These are phyloP conservation scores for Drosophila melanica DNA, from an alignment of 1,140 invertebrate species.

Conservation along the genomic window DNA sequence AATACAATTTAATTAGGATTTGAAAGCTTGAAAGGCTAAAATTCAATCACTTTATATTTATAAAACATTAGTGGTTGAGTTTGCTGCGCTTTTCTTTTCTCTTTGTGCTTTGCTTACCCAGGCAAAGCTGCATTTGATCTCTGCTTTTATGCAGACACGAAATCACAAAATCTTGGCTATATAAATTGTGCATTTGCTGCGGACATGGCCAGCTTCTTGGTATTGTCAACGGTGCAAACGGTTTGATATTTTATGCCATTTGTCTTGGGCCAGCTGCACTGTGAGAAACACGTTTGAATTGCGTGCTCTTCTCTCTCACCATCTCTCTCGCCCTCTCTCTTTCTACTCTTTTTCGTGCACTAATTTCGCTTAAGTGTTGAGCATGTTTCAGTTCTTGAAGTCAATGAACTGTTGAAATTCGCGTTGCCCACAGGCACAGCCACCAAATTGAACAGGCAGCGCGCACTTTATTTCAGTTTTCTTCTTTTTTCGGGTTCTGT, in stretches of 20 bases:
- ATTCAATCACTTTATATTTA: not conserved
- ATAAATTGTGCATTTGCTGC: slow-evolving; percentile 5
- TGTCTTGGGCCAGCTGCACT: slow-evolving; percentile 25
- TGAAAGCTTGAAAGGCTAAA: too few species aligned
- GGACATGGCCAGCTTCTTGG: slow-evolving; percentile 5
- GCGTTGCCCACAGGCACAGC: slow-evolving; percentile 1
- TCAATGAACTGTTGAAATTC: slow-evolving; percentile 29
- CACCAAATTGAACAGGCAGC: not conserved
- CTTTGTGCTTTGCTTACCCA: not conserved
- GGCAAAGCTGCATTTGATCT: slow-evolving; percentile 11
- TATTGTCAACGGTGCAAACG: slow-evolving; percentile 9
- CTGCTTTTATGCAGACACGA: slow-evolving; percentile 1
- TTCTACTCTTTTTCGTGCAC: not conserved
- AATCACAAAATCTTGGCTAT: slow-evolving; percentile 10
- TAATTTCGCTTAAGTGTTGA: slow-evolving; percentile 24
- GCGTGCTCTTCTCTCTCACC: not conserved
- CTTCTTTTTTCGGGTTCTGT: slow-evolving; percentile 3
- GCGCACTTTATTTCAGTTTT: slow-evolving; percentile 14
- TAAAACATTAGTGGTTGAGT: too few species aligned
- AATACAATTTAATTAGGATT: too few species aligned
- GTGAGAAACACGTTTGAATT: slow-evolving; percentile 17
- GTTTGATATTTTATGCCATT: slow-evolving; percentile 28
- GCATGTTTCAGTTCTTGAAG: slow-evolving; percentile 17
- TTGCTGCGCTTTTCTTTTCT: not conserved
- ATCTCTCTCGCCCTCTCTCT: not conserved